Evolutionary conservation across 2,888 invertebrate genomes (phyloP).

Genomic region (Drosophila mulleri): DNA sequence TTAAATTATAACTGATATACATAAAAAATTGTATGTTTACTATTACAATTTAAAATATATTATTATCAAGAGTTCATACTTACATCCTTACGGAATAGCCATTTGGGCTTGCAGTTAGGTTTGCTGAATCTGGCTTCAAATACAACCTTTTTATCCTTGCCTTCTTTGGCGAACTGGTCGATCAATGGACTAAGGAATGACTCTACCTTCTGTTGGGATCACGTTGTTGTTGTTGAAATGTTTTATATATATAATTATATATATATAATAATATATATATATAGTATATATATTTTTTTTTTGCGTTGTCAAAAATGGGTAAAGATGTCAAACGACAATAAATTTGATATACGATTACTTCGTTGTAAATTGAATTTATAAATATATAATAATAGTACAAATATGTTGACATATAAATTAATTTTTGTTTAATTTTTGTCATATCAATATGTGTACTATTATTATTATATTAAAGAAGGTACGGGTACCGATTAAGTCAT

Average conservation of each 20-base stretch:
- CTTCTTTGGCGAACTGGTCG: constrained; percentile 97
- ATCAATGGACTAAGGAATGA: constrained; percentile 97
- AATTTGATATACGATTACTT: constrained; percentile 67
- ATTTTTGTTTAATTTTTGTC: background rate
- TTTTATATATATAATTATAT: background rate
- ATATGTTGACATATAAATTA: constrained; percentile 11
- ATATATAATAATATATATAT: no score
- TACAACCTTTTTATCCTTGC: constrained; percentile 97
- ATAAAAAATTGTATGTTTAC: background rate
- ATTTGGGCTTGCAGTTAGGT: constrained; percentile 96
- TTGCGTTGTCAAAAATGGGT: constrained; percentile 85
- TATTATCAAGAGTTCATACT: constrained; percentile 84
- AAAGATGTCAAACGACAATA: constrained; percentile 77
- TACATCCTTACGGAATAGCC: constrained; percentile 96
- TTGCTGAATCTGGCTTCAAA: constrained; percentile 98
- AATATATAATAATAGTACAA: constrained; percentile 21
- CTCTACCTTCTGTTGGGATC: constrained; percentile 92
- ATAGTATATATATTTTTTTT: background rate
- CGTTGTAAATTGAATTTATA: constrained; percentile 15
- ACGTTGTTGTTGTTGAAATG: constrained; percentile 29
- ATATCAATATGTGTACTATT: constrained; percentile 12
- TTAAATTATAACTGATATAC: background rate
- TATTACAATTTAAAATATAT: background rate
- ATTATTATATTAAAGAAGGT: constrained; percentile 10
- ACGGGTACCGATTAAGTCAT: constrained; percentile 13